Conservation (phyloP, 2,113 vertebrate species). For the Oxygymnocypris stewartii region DNA sequence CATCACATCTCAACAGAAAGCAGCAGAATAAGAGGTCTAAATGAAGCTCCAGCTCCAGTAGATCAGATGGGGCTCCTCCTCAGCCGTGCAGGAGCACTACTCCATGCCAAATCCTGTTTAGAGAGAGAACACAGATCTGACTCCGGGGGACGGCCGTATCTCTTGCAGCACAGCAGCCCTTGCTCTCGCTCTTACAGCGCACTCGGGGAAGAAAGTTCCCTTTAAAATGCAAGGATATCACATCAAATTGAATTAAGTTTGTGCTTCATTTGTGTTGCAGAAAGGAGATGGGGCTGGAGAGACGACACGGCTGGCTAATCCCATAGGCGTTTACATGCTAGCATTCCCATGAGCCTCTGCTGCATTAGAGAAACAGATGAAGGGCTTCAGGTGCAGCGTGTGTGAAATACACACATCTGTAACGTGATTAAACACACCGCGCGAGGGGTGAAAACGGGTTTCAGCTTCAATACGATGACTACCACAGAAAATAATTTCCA, state of each 20-base stretch:
- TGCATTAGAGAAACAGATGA: not conserved
- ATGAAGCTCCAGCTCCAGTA: slow-evolving; percentile 38
- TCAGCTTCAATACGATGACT: not conserved
- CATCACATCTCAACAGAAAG: not conserved
- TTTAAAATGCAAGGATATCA: no score
- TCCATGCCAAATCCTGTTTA: slow-evolving; percentile 53
- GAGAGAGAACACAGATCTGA: slow-evolving; percentile 19
- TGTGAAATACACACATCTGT: slow-evolving; percentile 53
- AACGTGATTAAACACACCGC: slow-evolving; percentile 15
- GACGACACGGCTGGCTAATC: slow-evolving; percentile 51
- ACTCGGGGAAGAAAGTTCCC: no score
- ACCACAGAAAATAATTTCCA: not conserved
- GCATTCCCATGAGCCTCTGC: slow-evolving; percentile 38
- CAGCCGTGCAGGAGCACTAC: slow-evolving; percentile 23
- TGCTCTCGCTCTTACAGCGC: no score
- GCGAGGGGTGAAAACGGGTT: no score
- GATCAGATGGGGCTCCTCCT: slow-evolving; percentile 26
- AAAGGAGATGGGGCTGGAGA: slow-evolving; percentile 40
- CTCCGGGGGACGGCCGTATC: not conserved
- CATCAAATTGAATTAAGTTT: no score
- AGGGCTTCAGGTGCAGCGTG: not conserved
- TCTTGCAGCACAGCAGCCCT: no score
- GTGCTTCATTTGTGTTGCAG: slow-evolving; percentile 31
- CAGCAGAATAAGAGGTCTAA: slow-evolving; percentile 4
- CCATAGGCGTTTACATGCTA: not conserved